Evolutionary conservation across 1,140 invertebrate genomes (phyloP).

Genomic region (Armadillidium nasatum): DNA sequence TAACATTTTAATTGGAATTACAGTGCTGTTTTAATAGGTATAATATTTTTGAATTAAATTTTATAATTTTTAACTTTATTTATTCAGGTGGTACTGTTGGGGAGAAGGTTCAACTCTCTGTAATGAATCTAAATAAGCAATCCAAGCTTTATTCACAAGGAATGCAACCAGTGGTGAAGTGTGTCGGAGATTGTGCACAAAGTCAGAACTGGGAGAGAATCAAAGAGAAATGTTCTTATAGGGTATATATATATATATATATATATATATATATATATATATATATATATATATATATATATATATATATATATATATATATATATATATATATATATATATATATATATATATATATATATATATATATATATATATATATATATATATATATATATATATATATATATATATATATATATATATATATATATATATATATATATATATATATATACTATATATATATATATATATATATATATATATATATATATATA

Average conservation of each 20-base stretch:
- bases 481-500: constrained; percentile 4
- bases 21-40: too few species aligned
- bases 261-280: constrained; percentile 11
- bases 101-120: constrained; percentile 4
- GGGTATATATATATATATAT: constrained; percentile 19
- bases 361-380: neutral
- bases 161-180: constrained; percentile 16
- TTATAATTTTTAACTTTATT: neutral
- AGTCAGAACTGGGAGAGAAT: neutral
- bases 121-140: constrained; percentile 28
- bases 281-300: constrained; percentile 18
- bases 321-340: constrained; percentile 14
- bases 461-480: too few species aligned
- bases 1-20: too few species aligned
- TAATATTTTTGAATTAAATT: too few species aligned
- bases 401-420: constrained; percentile 7
- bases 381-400: neutral
- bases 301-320: constrained; percentile 16
- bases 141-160: constrained; percentile 25
- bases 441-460: too few species aligned
- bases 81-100: constrained; percentile 20
- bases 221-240: constrained; percentile 1
- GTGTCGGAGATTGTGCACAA: neutral
- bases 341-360: constrained; percentile 16
- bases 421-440: neutral